A percentile compares a stretch with the other conserved stretches of the same genome.
These are phyloP conservation scores for Cantharis rufa DNA, from an alignment of 2,888 invertebrate genomes.

Conservation along the genomic window DNA sequence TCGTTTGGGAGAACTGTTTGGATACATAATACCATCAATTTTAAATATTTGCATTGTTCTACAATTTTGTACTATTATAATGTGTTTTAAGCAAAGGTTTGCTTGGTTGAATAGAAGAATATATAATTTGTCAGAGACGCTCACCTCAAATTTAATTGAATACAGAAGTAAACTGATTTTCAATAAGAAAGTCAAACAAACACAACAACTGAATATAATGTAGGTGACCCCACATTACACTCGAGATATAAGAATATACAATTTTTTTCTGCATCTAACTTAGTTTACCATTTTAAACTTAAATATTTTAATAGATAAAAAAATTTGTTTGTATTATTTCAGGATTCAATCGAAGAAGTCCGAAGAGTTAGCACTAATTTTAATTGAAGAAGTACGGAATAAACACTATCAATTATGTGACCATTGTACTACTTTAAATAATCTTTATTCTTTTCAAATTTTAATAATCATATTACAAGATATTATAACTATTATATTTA, in stretches of 20 bases:
- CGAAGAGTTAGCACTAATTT: not conserved
- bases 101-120: not conserved
- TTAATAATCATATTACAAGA: conserved; percentile 1
- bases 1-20: not conserved
- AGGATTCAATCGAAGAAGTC: not conserved
- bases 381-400: not conserved
- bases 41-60: not conserved
- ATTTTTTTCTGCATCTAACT: no score
- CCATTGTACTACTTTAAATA: not conserved
- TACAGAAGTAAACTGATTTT: not conserved
- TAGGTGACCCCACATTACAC: not conserved
- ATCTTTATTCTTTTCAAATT: conserved; percentile 1
- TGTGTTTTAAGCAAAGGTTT: not conserved
- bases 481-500: not conserved
- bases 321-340: no score
- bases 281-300: no score
- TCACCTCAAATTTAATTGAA: not conserved
- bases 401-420: conserved; percentile 4
- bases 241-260: no score
- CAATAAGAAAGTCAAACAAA: not conserved
- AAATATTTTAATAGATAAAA: no score
- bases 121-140: not conserved
- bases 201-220: not conserved
- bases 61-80: not conserved
- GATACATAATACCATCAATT: not conserved